Evolutionary conservation across 2,797 vertebrate species (phyloP).

Genomic region (Neolamprologus multifasciatus): DNA sequence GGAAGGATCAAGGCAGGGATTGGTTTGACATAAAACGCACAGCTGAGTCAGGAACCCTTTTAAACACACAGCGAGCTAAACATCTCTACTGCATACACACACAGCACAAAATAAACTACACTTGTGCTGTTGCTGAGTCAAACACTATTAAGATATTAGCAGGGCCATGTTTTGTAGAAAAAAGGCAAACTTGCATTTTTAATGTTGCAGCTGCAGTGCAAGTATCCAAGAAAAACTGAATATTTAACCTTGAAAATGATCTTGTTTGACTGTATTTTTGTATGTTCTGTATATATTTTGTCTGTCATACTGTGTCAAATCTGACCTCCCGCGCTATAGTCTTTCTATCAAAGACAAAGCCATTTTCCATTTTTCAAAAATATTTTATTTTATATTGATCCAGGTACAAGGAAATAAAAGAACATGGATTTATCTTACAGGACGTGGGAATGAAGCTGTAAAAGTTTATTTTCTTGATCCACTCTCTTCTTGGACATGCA

Average conservation of each 20-base stretch:
- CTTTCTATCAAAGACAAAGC: constrained; percentile 3
- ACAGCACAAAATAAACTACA: neutral
- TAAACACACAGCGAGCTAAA: neutral
- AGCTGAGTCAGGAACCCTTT: constrained; percentile 44
- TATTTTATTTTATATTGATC: constrained; percentile 80
- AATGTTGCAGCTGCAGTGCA: neutral
- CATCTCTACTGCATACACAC: neutral
- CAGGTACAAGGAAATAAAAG: constrained; percentile 77
- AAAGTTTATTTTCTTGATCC: constrained; percentile 64
- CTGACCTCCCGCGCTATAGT: neutral
- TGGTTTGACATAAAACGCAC: constrained; percentile 45
- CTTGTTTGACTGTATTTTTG: neutral
- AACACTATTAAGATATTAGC: neutral
- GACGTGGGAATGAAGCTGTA: constrained; percentile 69
- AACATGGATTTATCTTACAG: constrained; percentile 73
- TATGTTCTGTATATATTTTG: fast-evolving
- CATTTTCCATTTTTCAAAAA: constrained; percentile 76
- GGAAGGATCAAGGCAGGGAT: constrained; percentile 38
- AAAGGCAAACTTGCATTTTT: neutral
- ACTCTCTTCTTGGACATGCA: constrained; percentile 73
- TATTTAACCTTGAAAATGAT: neutral
- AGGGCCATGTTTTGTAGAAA: neutral
- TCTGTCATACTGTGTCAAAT: neutral
- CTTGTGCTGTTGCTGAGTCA: constrained; percentile 16
- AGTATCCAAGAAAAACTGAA: neutral